Conservation (phyloP, 2,113 vertebrate species). For the Silurus glanis region DNA sequence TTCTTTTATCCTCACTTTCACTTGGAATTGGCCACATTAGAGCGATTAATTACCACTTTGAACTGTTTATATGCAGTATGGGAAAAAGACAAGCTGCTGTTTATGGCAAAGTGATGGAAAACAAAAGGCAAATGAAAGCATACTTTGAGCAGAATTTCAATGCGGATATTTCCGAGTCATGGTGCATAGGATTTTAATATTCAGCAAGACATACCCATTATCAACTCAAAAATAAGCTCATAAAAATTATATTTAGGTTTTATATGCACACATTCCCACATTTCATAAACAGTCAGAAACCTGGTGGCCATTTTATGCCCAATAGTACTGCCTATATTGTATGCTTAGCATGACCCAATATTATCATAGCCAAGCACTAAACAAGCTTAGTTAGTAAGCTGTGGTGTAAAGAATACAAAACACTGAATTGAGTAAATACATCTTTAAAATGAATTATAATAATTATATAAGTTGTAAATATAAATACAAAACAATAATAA, state of each 20-base stretch:
- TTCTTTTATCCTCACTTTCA: slow-evolving; percentile 25
- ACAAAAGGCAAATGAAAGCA: slow-evolving; percentile 45
- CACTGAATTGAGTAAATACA: not conserved
- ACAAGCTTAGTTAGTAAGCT: not conserved
- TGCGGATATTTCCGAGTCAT: slow-evolving; percentile 19
- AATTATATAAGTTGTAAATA: not conserved
- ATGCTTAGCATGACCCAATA: not conserved
- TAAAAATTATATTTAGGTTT: not conserved
- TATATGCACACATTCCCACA: not conserved
- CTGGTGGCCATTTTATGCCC: not conserved
- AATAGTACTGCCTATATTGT: not conserved
- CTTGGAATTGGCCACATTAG: slow-evolving; percentile 36
- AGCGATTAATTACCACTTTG: slow-evolving; percentile 48
- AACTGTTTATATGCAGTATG: slow-evolving; percentile 40
- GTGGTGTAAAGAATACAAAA: not conserved
- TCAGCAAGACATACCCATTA: not conserved
- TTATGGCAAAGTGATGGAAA: slow-evolving; percentile 42
- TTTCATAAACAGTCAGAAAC: not conserved
- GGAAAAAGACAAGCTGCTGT: slow-evolving; percentile 50
- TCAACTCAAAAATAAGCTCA: slow-evolving; percentile 8
- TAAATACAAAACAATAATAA: not conserved
- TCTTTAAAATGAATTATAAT: not conserved
- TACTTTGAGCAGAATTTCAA: slow-evolving; percentile 34
- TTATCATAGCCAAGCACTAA: not conserved
- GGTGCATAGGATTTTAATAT: slow-evolving; percentile 15